Percentiles rank a stretch among this genome's conserved stretches.
These are phyloP conservation scores for Ophion slaviceki DNA, from an alignment of 2,888 invertebrate genomes.

Conservation along the genomic window DNA sequence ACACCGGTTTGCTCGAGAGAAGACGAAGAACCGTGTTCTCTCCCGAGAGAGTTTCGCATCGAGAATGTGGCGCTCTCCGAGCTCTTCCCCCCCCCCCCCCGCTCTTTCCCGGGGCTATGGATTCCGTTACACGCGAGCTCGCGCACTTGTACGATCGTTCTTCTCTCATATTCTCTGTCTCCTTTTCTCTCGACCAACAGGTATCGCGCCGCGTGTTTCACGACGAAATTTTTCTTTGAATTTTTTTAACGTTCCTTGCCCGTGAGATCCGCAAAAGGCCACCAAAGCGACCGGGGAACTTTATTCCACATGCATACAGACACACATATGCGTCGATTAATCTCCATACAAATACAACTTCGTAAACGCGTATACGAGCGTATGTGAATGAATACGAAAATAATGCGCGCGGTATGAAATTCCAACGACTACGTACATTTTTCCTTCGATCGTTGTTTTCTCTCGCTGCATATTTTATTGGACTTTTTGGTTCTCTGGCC, in stretches of 20 bases:
- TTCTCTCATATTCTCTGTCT: conserved; percentile 59
- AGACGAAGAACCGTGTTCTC: conserved; percentile 58
- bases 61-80: conserved; percentile 76
- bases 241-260: conserved; percentile 11
- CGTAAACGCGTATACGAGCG: background rate
- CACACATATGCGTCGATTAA: conserved; percentile 2
- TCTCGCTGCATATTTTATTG: background rate
- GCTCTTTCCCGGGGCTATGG: conserved; percentile 75
- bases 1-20: conserved; percentile 31
- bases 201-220: conserved; percentile 60
- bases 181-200: conserved; percentile 58
- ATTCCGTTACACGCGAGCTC: conserved; percentile 80
- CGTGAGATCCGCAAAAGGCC: conserved; percentile 54
- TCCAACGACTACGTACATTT: conserved; percentile 16
- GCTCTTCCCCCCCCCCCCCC: conserved; percentile 15
- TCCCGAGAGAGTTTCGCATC: conserved; percentile 63
- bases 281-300: conserved; percentile 52
- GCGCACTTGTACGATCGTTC: conserved; percentile 77
- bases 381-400: background rate
- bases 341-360: conserved; percentile 12
- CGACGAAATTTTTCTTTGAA: conserved; percentile 68
- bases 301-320: conserved; percentile 17
- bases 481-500: conserved; percentile 3
- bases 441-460: background rate
- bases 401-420: conserved; percentile 8